These are phyloP conservation scores for Stercorarius parasiticus DNA, from an alignment of 2,113 vertebrate genomes.

Conservation along the genomic window DNA sequence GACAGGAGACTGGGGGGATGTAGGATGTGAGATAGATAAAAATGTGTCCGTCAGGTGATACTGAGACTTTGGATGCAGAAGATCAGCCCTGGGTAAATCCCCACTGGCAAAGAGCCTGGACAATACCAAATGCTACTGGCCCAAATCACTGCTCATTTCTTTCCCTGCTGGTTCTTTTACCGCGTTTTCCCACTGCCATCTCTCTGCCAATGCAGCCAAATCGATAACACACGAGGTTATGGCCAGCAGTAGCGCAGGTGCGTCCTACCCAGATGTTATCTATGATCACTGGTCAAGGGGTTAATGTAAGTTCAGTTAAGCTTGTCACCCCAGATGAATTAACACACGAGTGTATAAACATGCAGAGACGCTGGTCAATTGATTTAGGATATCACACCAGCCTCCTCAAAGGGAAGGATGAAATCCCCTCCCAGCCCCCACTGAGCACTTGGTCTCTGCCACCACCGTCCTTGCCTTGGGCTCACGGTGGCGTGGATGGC, in stretches of 20 bases:
- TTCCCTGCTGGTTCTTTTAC: neutral
- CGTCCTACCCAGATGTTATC: neutral
- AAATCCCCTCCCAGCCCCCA: neutral
- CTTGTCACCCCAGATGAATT: neutral
- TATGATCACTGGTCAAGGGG: neutral
- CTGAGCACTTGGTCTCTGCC: neutral
- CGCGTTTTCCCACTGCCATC: neutral
- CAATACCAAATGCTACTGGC: neutral
- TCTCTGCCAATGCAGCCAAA: neutral
- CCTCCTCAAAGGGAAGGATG: neutral
- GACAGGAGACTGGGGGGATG: neutral
- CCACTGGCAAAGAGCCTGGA: neutral
- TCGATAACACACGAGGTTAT: fast-evolving
- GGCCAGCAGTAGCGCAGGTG: neutral
- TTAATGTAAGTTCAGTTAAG: neutral
- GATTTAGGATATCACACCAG: neutral
- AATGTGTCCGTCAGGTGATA: fast-evolving
- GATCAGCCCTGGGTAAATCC: neutral
- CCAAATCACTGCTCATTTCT: neutral
- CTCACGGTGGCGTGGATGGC: fast-evolving
- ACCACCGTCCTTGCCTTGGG: neutral
- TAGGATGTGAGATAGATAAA: neutral
- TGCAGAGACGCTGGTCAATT: neutral
- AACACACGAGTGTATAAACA: fast-evolving
- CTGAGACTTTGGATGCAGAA: neutral